Evolutionary conservation across 2,797 vertebrate species (phyloP).

Genomic region (Coendou prehensilis): DNA sequence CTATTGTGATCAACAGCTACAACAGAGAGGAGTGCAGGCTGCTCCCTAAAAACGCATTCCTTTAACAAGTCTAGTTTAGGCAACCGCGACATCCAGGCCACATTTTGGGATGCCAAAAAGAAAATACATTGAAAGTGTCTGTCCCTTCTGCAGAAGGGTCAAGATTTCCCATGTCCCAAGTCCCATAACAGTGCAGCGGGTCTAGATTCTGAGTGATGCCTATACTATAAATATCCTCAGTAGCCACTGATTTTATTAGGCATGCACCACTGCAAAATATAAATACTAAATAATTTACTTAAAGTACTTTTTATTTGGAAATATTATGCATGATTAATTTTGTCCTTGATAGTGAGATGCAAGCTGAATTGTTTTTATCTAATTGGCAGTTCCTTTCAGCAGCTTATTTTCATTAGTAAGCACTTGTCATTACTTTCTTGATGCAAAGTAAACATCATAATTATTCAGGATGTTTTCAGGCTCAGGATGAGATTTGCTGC

Average conservation of each 20-base stretch:
- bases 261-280: conserved; percentile 66
- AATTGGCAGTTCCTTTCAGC: conserved; percentile 77
- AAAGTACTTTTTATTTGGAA: conserved; percentile 66
- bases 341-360: conserved; percentile 64
- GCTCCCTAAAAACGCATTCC: background rate
- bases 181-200: background rate
- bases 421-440: conserved; percentile 70
- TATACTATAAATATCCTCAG: background rate
- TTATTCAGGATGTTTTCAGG: conserved; percentile 67
- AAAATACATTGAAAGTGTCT: background rate
- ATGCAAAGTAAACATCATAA: conserved; percentile 76
- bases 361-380: conserved; percentile 77
- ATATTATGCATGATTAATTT: conserved; percentile 75
- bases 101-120: background rate
- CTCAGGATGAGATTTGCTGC: conserved; percentile 35
- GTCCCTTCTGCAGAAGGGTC: background rate
- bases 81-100: background rate
- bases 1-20: background rate
- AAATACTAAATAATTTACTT: conserved; percentile 80
- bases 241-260: conserved; percentile 58
- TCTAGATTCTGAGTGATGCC: background rate
- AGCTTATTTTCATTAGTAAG: conserved; percentile 78
- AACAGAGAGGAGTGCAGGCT: background rate
- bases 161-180: background rate
- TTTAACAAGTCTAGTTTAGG: background rate